A percentile compares a stretch with the other conserved stretches of the same genome.
These are phyloP conservation scores for Conopomorpha cramerella DNA, from an alignment of 1,140 invertebrate species.

Conservation along the genomic window DNA sequence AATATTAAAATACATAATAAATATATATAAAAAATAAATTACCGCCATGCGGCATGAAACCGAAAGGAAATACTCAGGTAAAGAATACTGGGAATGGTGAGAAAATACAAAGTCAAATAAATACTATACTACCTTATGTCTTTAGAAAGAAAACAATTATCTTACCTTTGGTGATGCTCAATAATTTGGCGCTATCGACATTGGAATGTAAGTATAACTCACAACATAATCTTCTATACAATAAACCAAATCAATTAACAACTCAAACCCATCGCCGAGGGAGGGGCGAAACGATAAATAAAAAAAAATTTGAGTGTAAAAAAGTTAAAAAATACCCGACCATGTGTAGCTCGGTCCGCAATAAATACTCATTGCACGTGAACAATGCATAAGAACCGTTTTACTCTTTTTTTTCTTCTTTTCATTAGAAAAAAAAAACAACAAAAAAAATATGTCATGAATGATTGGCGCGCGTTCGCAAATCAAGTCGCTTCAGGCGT, in stretches of 20 bases:
- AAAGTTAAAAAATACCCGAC: constrained; percentile 63
- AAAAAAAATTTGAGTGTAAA: constrained; percentile 60
- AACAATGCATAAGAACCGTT: too few species aligned
- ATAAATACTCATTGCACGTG: too few species aligned
- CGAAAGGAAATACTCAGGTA: too few species aligned
- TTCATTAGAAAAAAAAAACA: constrained; percentile 37
- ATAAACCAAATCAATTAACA: too few species aligned
- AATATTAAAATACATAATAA: too few species aligned
- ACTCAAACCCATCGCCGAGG: constrained; percentile 34
- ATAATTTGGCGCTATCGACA: constrained; percentile 32
- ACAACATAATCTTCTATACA: too few species aligned
- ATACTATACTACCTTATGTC: constrained; percentile 59
- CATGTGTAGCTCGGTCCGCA: constrained; percentile 61
- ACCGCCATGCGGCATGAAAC: too few species aligned
- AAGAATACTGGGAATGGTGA: too few species aligned
- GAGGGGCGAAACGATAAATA: too few species aligned
- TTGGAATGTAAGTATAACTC: constrained; percentile 45
- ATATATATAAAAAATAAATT: too few species aligned
- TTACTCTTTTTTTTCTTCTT: constrained; percentile 7
- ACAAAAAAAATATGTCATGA: constrained; percentile 31
- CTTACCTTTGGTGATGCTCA: constrained; percentile 49
- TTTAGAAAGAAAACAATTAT: constrained; percentile 29
- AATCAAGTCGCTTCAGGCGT: constrained; percentile 9
- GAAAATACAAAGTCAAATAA: constrained; percentile 57
- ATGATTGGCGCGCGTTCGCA: constrained; percentile 16